A percentile compares a stretch with the other conserved stretches of the same genome.
Evolutionary conservation across 2,888 invertebrate species (phyloP).

Genomic region (Dynastes tityus): DNA sequence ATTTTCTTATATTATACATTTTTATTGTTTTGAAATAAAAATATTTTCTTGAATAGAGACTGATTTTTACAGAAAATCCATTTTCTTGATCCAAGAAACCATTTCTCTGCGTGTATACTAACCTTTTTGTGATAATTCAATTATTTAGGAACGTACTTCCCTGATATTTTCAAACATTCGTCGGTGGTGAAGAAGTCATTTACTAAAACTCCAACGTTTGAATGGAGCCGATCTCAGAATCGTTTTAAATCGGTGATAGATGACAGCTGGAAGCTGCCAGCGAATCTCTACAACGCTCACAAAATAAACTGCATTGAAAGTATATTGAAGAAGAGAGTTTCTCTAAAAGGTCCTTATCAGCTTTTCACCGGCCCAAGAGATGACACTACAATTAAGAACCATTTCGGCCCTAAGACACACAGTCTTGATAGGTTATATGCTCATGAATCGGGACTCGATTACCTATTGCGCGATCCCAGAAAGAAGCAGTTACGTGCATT

Average conservation of each 20-base stretch:
- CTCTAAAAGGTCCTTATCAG: conserved; percentile 67
- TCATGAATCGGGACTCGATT: conserved; percentile 60
- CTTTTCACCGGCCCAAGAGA: conserved; percentile 72
- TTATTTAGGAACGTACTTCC: conserved; percentile 13
- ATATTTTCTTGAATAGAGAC: too few species aligned
- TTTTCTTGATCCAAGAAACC: too few species aligned
- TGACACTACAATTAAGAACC: conserved; percentile 72
- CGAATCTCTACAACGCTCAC: conserved; percentile 60
- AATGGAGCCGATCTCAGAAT: conserved; percentile 30
- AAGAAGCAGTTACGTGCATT: neutral
- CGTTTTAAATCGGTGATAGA: conserved; percentile 22
- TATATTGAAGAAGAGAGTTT: conserved; percentile 58
- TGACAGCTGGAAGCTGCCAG: conserved; percentile 56
- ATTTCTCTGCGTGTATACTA: too few species aligned
- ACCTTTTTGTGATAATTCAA: neutral
- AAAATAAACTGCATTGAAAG: conserved; percentile 57
- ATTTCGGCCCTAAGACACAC: conserved; percentile 64
- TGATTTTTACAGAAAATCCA: too few species aligned
- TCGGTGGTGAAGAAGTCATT: conserved; percentile 21
- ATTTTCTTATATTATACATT: too few species aligned
- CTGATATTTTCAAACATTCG: conserved; percentile 20
- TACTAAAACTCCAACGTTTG: conserved; percentile 23
- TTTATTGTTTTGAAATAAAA: too few species aligned
- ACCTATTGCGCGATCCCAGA: conserved; percentile 60
- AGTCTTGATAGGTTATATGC: conserved; percentile 62